Evolutionary conservation across 2,113 vertebrate genomes (phyloP).

Genomic region (Halichoerus grypus): DNA sequence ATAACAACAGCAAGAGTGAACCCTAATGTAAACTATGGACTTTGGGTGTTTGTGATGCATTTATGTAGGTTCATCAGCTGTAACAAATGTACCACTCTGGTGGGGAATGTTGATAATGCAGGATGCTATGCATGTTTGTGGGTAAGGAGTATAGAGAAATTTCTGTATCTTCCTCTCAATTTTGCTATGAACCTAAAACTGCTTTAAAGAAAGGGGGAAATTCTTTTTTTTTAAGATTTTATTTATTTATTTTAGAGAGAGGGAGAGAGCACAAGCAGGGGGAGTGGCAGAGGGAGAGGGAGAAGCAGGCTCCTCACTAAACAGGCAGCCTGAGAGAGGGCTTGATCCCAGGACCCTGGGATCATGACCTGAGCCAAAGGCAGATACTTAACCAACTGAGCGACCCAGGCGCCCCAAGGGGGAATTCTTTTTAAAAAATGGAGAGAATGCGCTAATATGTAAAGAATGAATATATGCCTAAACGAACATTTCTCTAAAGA

Average conservation of each 20-base stretch:
- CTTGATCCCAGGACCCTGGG: too few species aligned
- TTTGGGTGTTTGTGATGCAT: background rate
- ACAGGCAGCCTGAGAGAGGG: too few species aligned
- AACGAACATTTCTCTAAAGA: background rate
- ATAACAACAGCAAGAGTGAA: background rate
- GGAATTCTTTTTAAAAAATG: background rate
- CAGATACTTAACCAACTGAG: background rate
- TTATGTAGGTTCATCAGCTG: background rate
- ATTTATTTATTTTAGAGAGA: too few species aligned
- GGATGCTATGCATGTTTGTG: background rate
- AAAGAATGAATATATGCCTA: background rate
- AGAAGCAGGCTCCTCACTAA: too few species aligned
- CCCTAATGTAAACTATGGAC: background rate
- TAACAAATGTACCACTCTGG: background rate
- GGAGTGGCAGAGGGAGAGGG: too few species aligned
- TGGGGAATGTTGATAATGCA: background rate
- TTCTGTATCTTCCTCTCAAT: background rate
- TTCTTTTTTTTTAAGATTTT: background rate
- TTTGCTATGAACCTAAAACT: background rate
- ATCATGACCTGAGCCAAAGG: background rate
- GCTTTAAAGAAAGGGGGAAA: background rate
- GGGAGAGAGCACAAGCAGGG: too few species aligned
- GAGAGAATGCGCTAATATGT: background rate
- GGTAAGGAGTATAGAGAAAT: background rate
- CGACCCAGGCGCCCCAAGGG: background rate